Evolutionary conservation across 2,113 vertebrate genomes (phyloP).

Genomic region (Gallinago media): DNA sequence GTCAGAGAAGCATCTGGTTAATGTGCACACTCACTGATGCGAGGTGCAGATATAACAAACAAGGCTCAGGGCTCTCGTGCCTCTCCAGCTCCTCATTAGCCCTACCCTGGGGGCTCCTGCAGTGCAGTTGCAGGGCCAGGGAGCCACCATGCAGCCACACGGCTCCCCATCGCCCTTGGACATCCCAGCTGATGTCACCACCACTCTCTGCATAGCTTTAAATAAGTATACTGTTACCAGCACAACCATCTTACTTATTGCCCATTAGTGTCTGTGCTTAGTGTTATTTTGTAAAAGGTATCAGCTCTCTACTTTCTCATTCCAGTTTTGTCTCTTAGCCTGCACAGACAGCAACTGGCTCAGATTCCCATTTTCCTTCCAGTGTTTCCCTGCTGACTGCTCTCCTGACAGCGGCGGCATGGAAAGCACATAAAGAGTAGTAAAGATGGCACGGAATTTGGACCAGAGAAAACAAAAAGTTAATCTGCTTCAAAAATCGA

Average conservation of each 20-base stretch:
- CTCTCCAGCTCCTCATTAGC: neutral
- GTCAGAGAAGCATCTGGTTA: neutral
- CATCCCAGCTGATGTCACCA: neutral
- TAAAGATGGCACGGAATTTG: neutral
- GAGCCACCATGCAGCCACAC: neutral
- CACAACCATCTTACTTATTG: neutral
- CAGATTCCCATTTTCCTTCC: neutral
- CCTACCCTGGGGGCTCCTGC: neutral
- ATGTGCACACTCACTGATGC: neutral
- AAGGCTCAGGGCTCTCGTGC: neutral
- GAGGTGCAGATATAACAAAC: neutral
- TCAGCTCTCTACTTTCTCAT: neutral
- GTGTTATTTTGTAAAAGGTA: neutral
- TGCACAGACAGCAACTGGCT: neutral
- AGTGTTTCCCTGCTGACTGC: neutral
- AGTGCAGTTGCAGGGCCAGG: neutral
- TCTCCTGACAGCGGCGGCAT: neutral
- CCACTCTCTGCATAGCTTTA: neutral
- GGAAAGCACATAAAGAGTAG: neutral
- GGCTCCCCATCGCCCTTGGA: neutral
- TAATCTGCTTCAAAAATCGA: neutral
- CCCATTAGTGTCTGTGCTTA: accelerated
- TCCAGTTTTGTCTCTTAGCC: neutral
- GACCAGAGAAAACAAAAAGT: neutral
- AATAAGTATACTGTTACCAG: neutral